Evolutionary conservation across 2,888 invertebrate genomes (phyloP).

Genomic region (Mythimna lalbum): DNA sequence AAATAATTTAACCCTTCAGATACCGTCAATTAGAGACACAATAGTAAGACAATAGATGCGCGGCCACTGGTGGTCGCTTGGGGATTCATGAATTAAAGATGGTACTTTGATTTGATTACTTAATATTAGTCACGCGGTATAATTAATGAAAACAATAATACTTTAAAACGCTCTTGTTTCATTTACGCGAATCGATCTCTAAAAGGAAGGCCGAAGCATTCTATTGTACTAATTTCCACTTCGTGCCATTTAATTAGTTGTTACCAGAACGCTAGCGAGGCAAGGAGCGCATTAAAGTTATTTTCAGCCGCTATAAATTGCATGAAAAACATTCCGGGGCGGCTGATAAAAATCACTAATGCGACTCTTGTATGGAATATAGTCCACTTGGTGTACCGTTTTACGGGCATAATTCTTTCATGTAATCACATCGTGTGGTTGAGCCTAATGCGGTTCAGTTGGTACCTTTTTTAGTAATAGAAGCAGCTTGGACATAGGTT

Average conservation of each 20-base stretch:
- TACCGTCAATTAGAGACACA: too few species aligned
- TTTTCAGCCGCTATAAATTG: conserved; percentile 53
- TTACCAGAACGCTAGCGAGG: conserved; percentile 33
- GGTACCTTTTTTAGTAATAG: conserved; percentile 38
- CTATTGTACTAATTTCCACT: conserved; percentile 34
- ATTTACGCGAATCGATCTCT: conserved; percentile 18
- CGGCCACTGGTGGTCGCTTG: too few species aligned
- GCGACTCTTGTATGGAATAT: conserved; percentile 27
- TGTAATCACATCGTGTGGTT: conserved; percentile 24
- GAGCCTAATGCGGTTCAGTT: conserved; percentile 28
- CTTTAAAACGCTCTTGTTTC: neutral
- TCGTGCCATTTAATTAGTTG: conserved; percentile 47
- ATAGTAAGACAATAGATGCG: too few species aligned
- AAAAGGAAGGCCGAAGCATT: conserved; percentile 27
- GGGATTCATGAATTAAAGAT: too few species aligned
- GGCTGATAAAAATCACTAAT: conserved; percentile 54
- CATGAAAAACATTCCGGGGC: conserved; percentile 27
- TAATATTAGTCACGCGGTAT: too few species aligned
- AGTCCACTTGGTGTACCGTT: conserved; percentile 19
- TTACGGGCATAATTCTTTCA: conserved; percentile 39
- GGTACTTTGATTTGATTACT: too few species aligned
- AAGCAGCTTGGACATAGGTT: neutral
- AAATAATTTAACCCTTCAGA: too few species aligned
- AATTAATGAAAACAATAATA: neutral
- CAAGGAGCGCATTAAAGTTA: conserved; percentile 45